Conservation (phyloP, 2,797 vertebrate genomes). For the Sebastes paucispinis region DNA sequence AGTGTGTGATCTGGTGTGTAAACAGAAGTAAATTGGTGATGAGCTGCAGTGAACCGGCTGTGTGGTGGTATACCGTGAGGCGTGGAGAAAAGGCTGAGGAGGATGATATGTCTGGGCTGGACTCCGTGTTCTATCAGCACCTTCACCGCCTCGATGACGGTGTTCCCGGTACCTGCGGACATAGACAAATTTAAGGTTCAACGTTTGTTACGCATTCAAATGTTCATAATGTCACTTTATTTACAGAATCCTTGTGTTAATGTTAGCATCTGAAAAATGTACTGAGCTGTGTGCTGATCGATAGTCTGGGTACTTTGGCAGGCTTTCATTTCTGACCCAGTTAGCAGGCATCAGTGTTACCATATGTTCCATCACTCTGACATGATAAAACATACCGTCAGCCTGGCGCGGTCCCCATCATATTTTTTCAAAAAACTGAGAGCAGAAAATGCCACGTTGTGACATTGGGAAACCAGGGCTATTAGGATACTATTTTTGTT, state of each 20-base stretch:
- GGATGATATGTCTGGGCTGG: conserved; percentile 92
- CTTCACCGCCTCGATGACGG: conserved; percentile 94
- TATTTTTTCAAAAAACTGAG: conserved; percentile 28
- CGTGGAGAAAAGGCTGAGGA: conserved; percentile 96
- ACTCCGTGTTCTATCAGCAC: conserved; percentile 95
- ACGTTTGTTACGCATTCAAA: not conserved
- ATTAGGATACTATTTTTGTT: conserved; percentile 80
- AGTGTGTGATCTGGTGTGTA: not conserved
- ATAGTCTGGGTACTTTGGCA: conserved; percentile 24
- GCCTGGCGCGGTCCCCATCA: not conserved
- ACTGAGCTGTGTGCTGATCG: not conserved
- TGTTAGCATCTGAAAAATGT: conserved; percentile 11
- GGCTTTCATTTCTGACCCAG: conserved; percentile 39
- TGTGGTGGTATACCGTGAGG: conserved; percentile 86
- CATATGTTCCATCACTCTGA: conserved; percentile 47
- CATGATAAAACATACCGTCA: conserved; percentile 54
- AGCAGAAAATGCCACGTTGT: conserved; percentile 57
- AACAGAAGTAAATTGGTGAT: conserved; percentile 19
- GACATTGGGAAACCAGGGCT: conserved; percentile 62
- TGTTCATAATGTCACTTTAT: not conserved
- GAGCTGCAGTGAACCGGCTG: not conserved
- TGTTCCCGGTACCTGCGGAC: conserved; percentile 92
- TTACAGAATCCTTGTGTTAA: not conserved
- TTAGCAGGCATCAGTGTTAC: conserved; percentile 37
- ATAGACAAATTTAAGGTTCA: conserved; percentile 16